phyloP scores from a whole-genome alignment of 2,888 invertebrate genomes.

The Gastrophysa polygoni region DNA sequence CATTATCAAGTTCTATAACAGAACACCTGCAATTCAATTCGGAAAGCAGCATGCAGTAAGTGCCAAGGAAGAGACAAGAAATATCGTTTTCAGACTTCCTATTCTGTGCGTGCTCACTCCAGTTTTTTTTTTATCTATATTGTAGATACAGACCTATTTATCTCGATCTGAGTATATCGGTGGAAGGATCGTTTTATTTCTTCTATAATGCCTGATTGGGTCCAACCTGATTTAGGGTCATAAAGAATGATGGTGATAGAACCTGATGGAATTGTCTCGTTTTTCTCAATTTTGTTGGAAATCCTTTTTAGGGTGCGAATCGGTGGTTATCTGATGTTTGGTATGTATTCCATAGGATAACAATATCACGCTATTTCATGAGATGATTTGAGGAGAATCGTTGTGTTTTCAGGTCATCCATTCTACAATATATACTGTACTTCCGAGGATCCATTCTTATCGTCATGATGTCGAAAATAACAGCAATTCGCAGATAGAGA shows the following conservation, averaged over 20 bases:
- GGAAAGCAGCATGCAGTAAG: constrained; percentile 22
- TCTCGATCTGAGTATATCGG: constrained; percentile 5
- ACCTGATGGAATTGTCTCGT: background rate
- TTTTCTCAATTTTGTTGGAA: background rate
- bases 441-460: too few relatives aligned
- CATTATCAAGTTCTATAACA: constrained; percentile 15
- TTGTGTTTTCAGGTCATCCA: too few relatives aligned
- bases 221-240: constrained; percentile 7
- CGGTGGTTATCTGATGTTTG: too few relatives aligned
- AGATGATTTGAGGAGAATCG: too few relatives aligned
- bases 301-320: background rate
- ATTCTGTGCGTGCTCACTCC: constrained; percentile 3
- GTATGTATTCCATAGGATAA: too few relatives aligned
- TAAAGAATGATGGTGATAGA: constrained; percentile 10
- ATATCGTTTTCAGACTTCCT: background rate
- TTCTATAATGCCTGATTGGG: constrained; percentile 3
- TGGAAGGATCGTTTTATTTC: constrained; percentile 8
- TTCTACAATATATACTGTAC: too few relatives aligned
- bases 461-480: too few relatives aligned
- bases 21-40: constrained; percentile 24
- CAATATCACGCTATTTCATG: too few relatives aligned
- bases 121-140: constrained; percentile 13
- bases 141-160: constrained; percentile 10
- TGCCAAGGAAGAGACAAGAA: constrained; percentile 9
- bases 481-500: too few relatives aligned